Base-by-base conservation (phyloP, 2,113 vertebrate species). In the Larimichthys polyactis region DNA sequence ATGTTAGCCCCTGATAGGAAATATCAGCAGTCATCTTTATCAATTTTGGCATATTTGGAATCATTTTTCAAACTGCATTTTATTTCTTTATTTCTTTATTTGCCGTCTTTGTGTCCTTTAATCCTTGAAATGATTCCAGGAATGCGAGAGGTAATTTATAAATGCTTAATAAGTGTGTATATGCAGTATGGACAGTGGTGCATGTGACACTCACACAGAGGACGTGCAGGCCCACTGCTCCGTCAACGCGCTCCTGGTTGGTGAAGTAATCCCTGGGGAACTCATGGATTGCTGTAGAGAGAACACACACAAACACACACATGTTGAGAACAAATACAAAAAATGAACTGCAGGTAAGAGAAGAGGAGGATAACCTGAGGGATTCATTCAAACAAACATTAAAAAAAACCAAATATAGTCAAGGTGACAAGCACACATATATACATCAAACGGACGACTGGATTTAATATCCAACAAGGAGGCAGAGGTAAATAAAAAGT, bases 181-280 rank as follows among this genome's bases (percentile, higher is more conserved):
- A 15, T 7, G 44, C 44, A 36, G 6, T 36, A 36, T 36, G 36
- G 7, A 22, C 29, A 46, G 49, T 16, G 27, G n/a, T 75, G 63
- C 58, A 72, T 43, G 57, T 72, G 78, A 79, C 49, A 98, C 98
- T 99, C 95, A 99, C 98, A 93, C 96, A 98, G 44, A 99, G 90
- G 74, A 99, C 96, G 0, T 99, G 98, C 49, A 99, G 95, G 54
- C 96, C 91, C 69, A 99, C 95, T 0, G 97, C 98, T 81, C 98
- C 98, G 2, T 97, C 97, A 24, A 94, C 84, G 46, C 98, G 94
- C 81, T 98, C 95, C 87, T 98, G 93, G 0, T 97, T 95, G 2
- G 96, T 97, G 93, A 99, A 99, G 89, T 97, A 95, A 92, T 99
- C 98, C 19, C 83, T 94, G 79, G 98, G 98, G 87, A 99, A 99